Evolutionary conservation across 2,113 vertebrate species (phyloP), one percentile per base, ranked within the genome.

Genomic region (Lanius collurio): DNA sequence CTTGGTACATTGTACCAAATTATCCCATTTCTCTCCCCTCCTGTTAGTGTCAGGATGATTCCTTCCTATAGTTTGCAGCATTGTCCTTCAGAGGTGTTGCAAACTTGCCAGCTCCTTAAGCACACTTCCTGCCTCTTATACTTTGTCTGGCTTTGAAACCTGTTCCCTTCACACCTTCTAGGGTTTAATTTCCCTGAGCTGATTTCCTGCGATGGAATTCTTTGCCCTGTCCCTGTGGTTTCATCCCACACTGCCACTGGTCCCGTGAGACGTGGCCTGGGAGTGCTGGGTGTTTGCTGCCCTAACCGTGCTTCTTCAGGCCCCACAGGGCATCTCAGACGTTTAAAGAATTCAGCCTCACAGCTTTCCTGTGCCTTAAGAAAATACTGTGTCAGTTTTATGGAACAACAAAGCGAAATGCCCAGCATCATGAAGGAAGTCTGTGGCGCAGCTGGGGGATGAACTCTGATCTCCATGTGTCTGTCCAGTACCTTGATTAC

Each of bases 401-500:
- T n/a, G 56, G 59, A 62, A 33, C 24, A 56, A 31, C 39, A 8
- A 68, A 90, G 82, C 14, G 52, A 57, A 83, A 60, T 83, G 47
- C 60, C 26, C 79, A 67, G 5, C 37, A 7, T 33, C 1, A 0
- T 11, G 68, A 60, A 68, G 90, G 86, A 89, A 89, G 73, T 65
- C 56, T 65, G 85, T 90, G 90, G 64, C 0, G 0, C 90, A 90
- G 92, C 68, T 89, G 83, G 65, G 85, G 69, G 53, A 62, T 93
- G 92, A 95, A 84, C 90, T 95, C 68, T 87, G 88, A 81, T 93
- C 76, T 90, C 93, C 49, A 5, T 0, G 1, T 64, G 65, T 52
- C 90, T 95, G 94, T 65, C 92, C 88, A 69, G 65, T 28, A 27
- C 86, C 74, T 90, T 76, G 87, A 79, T 89, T 88, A 82, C 1